Base-by-base conservation (phyloP, 2,888 invertebrate species). In the Tubulanus polymorphus region DNA sequence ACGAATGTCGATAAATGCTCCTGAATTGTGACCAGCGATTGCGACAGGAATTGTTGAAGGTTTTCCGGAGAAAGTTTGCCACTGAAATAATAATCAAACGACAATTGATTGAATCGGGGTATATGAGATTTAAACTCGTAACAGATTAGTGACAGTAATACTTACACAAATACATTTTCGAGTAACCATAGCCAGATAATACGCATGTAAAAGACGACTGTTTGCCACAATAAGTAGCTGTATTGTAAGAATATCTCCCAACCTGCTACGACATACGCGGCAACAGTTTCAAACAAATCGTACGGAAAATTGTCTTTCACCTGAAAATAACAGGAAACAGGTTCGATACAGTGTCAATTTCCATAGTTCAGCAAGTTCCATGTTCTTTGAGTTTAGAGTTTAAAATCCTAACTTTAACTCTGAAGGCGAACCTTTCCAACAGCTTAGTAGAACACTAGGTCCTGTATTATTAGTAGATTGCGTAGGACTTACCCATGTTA, bases 111-210 rank as follows among this genome's bases (percentile, higher is more conserved):
- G n/a, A n/a, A n/a, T n/a, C n/a, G n/a, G n/a, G n/a, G n/a, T n/a
- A n/a, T n/a, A n/a, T n/a, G n/a, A n/a, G n/a, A n/a, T n/a, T n/a
- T n/a, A n/a, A n/a, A n/a, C n/a, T n/a, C n/a, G n/a, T n/a, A n/a
- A n/a, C n/a, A n/a, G n/a, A n/a, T 32, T 32, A 12, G 10, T 12
- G n/a, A 32, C n/a, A 32, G 10, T 32, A 23, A n/a, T 23, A 71
- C 73, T 74, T 60, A 74, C 73, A 65, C 63, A 51, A 74, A 63
- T 51, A 76, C 65, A 55, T 72, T 71, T 60, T 66, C 63, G 56
- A 65, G 63, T 27, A 75, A 56, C 74, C 74, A 74, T 15, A 23
- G 18, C 6, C 18, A 18, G 6, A 41, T 41, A 23, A 41, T 41
- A 41, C 15, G 18, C 15, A 23, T 41, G 41, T 41, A 41, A 18